phyloP scores from a whole-genome alignment of 2,113 vertebrate genomes.

The Aegypius monachus region DNA sequence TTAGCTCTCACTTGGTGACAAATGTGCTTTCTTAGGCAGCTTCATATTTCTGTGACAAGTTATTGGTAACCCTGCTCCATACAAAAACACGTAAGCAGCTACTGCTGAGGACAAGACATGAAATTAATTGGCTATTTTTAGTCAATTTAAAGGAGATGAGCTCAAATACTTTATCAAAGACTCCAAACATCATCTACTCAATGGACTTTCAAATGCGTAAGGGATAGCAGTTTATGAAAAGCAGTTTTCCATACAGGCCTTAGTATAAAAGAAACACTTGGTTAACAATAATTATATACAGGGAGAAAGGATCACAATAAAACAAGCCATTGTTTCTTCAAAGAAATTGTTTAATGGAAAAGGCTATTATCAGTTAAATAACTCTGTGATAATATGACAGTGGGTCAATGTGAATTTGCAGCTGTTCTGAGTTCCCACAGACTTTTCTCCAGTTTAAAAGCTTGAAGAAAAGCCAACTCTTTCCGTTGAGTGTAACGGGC shows the following conservation, averaged over 20 bases:
- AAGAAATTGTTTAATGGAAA: not conserved
- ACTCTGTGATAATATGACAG: not conserved
- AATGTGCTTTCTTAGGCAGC: not conserved
- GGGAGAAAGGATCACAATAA: not conserved
- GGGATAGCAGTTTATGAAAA: not conserved
- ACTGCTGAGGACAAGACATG: not conserved
- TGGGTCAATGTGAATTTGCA: not conserved
- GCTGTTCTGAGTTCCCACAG: not conserved
- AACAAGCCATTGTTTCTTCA: constrained; percentile 5
- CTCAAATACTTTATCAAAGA: not conserved
- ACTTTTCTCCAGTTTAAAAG: constrained; percentile 1
- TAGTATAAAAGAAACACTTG: not conserved
- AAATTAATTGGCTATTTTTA: not conserved
- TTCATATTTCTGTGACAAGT: not conserved
- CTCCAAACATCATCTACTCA: not conserved
- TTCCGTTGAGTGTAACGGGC: not conserved
- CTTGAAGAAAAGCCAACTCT: not conserved
- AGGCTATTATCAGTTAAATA: not conserved
- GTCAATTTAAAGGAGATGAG: not conserved
- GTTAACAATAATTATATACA: not conserved
- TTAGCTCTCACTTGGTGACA: not conserved
- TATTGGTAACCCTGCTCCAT: not conserved
- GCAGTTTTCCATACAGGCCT: not conserved
- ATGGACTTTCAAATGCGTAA: not conserved
- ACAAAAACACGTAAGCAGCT: not conserved